Evolutionary conservation across 1,140 invertebrate genomes (phyloP).

Genomic region (Mesaphorura yosii): DNA sequence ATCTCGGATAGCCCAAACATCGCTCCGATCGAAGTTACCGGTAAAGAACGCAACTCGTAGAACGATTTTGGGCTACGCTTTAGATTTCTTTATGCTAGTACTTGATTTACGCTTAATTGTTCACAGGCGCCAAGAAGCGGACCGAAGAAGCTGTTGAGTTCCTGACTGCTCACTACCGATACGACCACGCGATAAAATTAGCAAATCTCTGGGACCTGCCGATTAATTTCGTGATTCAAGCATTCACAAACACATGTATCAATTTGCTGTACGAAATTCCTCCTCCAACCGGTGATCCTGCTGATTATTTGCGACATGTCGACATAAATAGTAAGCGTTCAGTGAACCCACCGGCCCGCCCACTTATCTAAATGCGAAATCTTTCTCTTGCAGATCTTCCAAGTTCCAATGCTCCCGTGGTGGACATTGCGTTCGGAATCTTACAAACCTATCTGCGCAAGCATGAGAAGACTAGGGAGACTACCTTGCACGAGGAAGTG

Average conservation of each 20-base stretch:
- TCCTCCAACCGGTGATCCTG: slow-evolving; percentile 17
- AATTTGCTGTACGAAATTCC: slow-evolving; percentile 15
- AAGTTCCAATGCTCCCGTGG: slow-evolving; percentile 11
- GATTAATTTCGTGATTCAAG: slow-evolving; percentile 5
- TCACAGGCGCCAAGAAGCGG: slow-evolving; percentile 12
- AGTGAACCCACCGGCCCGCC: neutral
- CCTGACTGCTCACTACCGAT: slow-evolving; percentile 16
- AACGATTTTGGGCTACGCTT: too few relatives aligned
- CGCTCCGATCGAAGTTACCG: slow-evolving; percentile 14
- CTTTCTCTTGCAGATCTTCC: too few relatives aligned
- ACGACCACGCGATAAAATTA: slow-evolving; percentile 26
- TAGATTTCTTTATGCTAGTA: too few relatives aligned
- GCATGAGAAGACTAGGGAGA: slow-evolving; percentile 15
- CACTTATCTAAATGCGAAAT: too few relatives aligned
- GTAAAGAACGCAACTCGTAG: slow-evolving; percentile 10
- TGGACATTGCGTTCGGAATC: slow-evolving; percentile 22
- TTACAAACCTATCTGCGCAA: slow-evolving; percentile 22
- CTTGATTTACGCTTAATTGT: too few relatives aligned
- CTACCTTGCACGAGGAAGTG: slow-evolving; percentile 17
- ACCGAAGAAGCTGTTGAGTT: slow-evolving; percentile 10
- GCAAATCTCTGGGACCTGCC: slow-evolving; percentile 16
- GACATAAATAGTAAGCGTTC: slow-evolving; percentile 16
- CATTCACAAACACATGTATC: slow-evolving; percentile 3
- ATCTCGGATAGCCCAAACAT: too few relatives aligned
- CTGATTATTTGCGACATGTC: slow-evolving; percentile 24